These are phyloP conservation scores for Tuberolachnus salignus DNA, from an alignment of 2,888 invertebrate species.

Conservation along the genomic window DNA sequence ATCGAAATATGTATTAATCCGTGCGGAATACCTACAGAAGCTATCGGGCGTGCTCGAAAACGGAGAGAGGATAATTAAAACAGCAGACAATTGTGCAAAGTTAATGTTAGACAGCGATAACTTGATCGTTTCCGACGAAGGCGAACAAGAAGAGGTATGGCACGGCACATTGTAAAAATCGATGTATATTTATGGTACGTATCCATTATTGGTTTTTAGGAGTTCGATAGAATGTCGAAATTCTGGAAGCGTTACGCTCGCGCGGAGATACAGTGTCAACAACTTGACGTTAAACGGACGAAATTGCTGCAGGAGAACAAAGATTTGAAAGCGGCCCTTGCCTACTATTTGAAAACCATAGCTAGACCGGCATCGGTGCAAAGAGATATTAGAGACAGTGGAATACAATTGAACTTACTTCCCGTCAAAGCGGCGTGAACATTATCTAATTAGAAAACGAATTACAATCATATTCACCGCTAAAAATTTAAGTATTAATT, in stretches of 20 bases:
- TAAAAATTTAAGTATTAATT: too few species aligned
- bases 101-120: slow-evolving; percentile 67
- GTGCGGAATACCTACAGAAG: slow-evolving; percentile 58
- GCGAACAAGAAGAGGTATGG: background rate
- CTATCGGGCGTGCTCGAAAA: slow-evolving; percentile 65
- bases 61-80: slow-evolving; percentile 68
- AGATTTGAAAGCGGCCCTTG: slow-evolving; percentile 68
- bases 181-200: background rate
- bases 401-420: slow-evolving; percentile 37
- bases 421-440: slow-evolving; percentile 38
- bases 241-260: slow-evolving; percentile 73
- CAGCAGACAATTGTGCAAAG: slow-evolving; percentile 71
- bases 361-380: slow-evolving; percentile 63
- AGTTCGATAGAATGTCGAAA: slow-evolving; percentile 62
- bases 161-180: too few species aligned
- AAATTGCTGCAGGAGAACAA: slow-evolving; percentile 68
- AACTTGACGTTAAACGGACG: slow-evolving; percentile 62
- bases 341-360: slow-evolving; percentile 69
- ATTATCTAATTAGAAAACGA: too few species aligned
- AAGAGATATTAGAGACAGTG: slow-evolving; percentile 33
- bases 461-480: too few species aligned
- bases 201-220: too few species aligned
- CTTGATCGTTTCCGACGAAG: background rate
- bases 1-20: background rate
- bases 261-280: slow-evolving; percentile 66